phyloP scores from a whole-genome alignment of 2,797 vertebrate genomes.

The Xiphophorus birchmanni region DNA sequence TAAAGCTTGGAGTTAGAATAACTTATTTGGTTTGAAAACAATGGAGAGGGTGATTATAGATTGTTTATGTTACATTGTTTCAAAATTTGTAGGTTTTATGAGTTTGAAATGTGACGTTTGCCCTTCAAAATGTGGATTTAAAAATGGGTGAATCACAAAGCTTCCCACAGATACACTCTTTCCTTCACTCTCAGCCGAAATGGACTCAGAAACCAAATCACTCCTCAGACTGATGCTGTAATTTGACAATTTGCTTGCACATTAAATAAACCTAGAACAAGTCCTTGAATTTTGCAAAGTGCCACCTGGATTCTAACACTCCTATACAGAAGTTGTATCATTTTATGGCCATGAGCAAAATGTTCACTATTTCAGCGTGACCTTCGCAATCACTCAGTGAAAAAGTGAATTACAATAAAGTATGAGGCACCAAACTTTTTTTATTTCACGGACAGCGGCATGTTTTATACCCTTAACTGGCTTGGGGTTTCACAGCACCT shows the following conservation, averaged over 20 bases:
- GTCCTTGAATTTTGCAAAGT: conserved; percentile 3
- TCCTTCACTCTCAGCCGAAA: conserved; percentile 13
- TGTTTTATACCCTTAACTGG: conserved; percentile 59
- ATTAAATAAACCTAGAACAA: conserved; percentile 24
- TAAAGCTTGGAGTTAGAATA: neutral
- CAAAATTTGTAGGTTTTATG: neutral
- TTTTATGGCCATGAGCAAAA: conserved; percentile 41
- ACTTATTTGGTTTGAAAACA: neutral
- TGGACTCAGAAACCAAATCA: conserved; percentile 38
- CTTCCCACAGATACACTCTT: conserved; percentile 6
- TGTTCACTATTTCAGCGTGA: conserved; percentile 34
- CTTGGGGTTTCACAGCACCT: conserved; percentile 62
- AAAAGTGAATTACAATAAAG: conserved; percentile 40
- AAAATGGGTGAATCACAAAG: conserved; percentile 39
- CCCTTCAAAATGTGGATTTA: neutral
- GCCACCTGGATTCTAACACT: conserved; percentile 6
- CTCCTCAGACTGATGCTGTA: conserved; percentile 21
- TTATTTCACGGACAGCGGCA: conserved; percentile 59
- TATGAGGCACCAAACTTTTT: conserved; percentile 32
- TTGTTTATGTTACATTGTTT: neutral
- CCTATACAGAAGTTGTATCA: conserved; percentile 8
- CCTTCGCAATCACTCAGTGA: conserved; percentile 44
- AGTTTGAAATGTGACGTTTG: neutral
- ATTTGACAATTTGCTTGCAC: conserved; percentile 26
- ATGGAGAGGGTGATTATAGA: neutral